Conservation (phyloP, 1,140 invertebrate genomes). For the Coptotermes formosanus region DNA sequence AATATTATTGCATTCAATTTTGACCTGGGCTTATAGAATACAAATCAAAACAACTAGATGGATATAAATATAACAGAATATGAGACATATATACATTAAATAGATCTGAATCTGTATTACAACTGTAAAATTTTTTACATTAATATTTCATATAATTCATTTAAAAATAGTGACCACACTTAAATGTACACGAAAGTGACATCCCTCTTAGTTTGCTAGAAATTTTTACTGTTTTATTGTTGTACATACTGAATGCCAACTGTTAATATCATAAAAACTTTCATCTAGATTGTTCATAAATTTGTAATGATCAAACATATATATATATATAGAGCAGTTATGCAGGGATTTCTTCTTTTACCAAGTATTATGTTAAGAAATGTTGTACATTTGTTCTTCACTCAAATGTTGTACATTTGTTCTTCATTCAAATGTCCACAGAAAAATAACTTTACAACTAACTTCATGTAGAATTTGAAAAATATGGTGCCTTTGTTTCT, state of each 20-base stretch:
- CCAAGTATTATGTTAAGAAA: neutral
- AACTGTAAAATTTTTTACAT: neutral
- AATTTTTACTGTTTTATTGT: neutral
- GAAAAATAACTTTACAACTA: neutral
- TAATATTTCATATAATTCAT: neutral
- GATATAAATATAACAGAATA: neutral
- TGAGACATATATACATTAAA: constrained; percentile 3
- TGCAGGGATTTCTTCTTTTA: neutral
- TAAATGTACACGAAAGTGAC: neutral
- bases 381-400: neutral
- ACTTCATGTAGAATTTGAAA: neutral
- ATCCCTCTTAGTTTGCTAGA: neutral
- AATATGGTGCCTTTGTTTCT: neutral
- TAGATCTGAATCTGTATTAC: neutral
- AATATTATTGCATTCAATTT: neutral
- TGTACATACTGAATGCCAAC: neutral
- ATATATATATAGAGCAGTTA: neutral
- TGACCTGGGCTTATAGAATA: neutral
- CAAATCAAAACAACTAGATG: neutral
- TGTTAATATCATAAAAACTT: neutral
- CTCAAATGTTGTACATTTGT: neutral
- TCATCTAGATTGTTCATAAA: neutral
- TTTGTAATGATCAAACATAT: neutral
- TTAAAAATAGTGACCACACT: neutral
- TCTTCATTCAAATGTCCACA: neutral